Evolutionary conservation across 2,113 vertebrate species (phyloP).

Genomic region (Oncorhynchus masou): DNA sequence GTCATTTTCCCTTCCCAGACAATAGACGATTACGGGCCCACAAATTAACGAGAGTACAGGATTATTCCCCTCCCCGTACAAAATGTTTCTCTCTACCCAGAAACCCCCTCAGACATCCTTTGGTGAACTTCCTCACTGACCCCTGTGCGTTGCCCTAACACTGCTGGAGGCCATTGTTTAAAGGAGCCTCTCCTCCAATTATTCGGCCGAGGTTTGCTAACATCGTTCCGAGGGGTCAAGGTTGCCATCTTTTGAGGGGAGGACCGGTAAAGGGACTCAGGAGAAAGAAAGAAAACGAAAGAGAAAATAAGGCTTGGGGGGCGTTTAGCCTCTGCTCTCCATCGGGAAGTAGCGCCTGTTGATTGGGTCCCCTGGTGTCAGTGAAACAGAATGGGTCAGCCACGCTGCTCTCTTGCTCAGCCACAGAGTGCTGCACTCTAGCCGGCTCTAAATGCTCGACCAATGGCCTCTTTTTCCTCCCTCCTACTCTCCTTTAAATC

Average conservation of each 20-base stretch:
- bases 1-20: constrained; percentile 57
- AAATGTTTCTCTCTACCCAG: background rate
- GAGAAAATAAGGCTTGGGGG: background rate
- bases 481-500: background rate
- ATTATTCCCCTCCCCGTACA: constrained; percentile 24
- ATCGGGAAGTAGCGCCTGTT: constrained; percentile 10
- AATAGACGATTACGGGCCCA: constrained; percentile 58
- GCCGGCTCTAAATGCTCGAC: background rate
- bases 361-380: constrained; percentile 11
- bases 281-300: background rate
- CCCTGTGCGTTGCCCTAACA: constrained; percentile 46
- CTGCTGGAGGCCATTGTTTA: constrained; percentile 49
- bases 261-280: constrained; percentile 18
- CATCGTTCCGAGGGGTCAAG: constrained; percentile 29
- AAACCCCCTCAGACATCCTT: constrained; percentile 51
- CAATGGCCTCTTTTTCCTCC: too few relatives aligned
- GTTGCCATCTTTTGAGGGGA: constrained; percentile 12
- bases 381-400: constrained; percentile 1
- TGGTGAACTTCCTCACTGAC: constrained; percentile 45
- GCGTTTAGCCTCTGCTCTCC: background rate
- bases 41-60: constrained; percentile 70
- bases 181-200: constrained; percentile 27
- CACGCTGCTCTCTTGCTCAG: background rate
- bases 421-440: background rate
- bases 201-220: constrained; percentile 31